These are phyloP conservation scores for Anguilla rostrata DNA, from an alignment of 2,113 vertebrate genomes.

Conservation along the genomic window DNA sequence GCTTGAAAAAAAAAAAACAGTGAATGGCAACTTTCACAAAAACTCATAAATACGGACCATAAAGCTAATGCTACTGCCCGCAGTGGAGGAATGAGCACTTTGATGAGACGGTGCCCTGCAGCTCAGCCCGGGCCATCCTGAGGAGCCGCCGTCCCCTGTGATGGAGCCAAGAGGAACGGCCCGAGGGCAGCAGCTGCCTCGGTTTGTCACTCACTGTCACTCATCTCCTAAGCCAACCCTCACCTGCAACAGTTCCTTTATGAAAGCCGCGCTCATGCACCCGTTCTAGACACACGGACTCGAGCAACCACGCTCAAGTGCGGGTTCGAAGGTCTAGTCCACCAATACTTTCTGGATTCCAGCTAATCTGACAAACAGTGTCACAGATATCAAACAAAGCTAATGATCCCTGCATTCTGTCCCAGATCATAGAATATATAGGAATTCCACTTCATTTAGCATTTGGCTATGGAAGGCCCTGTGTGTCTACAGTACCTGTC, in stretches of 20 bases:
- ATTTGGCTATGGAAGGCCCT: no score
- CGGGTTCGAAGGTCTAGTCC: not conserved
- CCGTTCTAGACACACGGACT: not conserved
- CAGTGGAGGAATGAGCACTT: not conserved
- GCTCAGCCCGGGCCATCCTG: no score
- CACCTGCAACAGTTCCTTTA: not conserved
- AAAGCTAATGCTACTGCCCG: not conserved
- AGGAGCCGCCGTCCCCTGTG: not conserved
- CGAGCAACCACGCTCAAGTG: not conserved
- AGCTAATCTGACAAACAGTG: not conserved
- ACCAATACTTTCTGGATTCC: not conserved
- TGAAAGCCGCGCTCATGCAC: not conserved
- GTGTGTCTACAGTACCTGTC: not conserved
- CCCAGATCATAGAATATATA: no score
- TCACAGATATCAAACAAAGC: not conserved
- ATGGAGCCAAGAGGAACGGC: not conserved
- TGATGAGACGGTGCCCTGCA: not conserved
- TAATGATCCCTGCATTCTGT: no score
- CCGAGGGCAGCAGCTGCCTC: not conserved
- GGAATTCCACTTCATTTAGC: no score
- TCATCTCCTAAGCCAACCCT: not conserved
- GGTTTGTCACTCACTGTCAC: not conserved
- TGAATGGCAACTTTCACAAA: not conserved
- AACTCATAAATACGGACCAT: not conserved
- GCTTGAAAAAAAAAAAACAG: not conserved